These are phyloP conservation scores for Pygmarrhopalites habei DNA, from an alignment of 1,140 invertebrate species.

Conservation along the genomic window DNA sequence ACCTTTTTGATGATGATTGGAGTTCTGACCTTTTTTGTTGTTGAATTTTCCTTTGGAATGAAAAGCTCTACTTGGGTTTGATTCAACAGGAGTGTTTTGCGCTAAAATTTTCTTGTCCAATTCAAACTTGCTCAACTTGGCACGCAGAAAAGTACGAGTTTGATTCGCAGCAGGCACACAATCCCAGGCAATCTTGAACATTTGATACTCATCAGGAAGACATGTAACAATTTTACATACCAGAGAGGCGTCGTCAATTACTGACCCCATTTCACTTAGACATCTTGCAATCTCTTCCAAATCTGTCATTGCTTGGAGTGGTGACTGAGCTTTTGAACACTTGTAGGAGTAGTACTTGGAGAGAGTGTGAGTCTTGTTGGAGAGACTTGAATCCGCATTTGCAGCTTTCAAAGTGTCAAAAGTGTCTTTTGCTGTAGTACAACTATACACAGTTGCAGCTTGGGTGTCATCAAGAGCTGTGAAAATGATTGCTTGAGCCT, in stretches of 20 bases:
- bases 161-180: conserved; percentile 14
- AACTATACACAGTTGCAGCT: neutral
- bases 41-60: neutral
- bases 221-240: conserved; percentile 12
- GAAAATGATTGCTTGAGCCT: conserved; percentile 3
- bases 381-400: neutral
- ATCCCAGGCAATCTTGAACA: conserved; percentile 24
- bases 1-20: neutral
- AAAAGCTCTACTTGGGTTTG: neutral
- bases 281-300: neutral
- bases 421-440: neutral
- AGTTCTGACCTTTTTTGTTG: neutral
- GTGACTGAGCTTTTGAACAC: neutral
- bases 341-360: neutral
- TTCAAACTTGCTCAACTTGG: neutral
- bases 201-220: conserved; percentile 16
- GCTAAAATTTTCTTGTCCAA: neutral
- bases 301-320: neutral
- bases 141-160: neutral
- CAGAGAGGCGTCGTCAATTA: neutral
- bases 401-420: neutral
- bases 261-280: neutral
- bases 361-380: neutral
- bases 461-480: neutral
- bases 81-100: neutral